Base-by-base conservation (phyloP, 2,888 invertebrate genomes). In the Ethmia dodecea region DNA sequence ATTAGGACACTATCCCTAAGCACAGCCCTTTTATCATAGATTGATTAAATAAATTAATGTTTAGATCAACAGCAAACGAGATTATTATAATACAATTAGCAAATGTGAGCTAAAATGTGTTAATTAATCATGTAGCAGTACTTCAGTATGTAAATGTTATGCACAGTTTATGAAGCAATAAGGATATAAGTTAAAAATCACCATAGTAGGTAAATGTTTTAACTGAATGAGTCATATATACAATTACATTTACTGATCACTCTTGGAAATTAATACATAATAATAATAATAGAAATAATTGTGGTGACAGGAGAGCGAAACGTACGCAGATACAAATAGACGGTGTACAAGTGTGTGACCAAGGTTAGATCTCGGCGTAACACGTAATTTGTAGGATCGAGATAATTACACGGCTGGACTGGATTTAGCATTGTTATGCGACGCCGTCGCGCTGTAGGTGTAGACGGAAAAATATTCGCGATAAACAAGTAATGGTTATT, bases 1-100 rank as follows among this genome's bases (percentile, higher is more conserved):
- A 52, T 52, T 58, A 37, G 55, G 49, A 70, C 71, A 67, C 67
- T 75, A 76, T 78, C 72, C 75, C 70, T 71, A 72, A 72, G 73
- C 76, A 68, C 66, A 64, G 54, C 57, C 61, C 67, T 65, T 63
- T 55, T n/a, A n/a, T 57, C 64, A 63, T 57, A 14, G n/a, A 22
- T 25, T 35, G 13, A 20, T 34, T 28, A 29, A 12, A 29, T 33
- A 37, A 10, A 10, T n/a, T 22, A n/a, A 22, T n/a, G n/a, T 22
- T 8, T 22, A 8, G n/a, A 14, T 31, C n/a, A 13, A 25, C 6
- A 16, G 12, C 16, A 11, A 31, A n/a, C n/a, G n/a, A n/a, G n/a
- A n/a, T n/a, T n/a, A n/a, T n/a, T n/a, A n/a, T n/a, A n/a, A n/a
- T n/a, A n/a, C n/a, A n/a, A n/a, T n/a, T n/a, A n/a, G 22, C 22